Base-by-base conservation (phyloP, 2,888 invertebrate species). In the Amiota minor region DNA sequence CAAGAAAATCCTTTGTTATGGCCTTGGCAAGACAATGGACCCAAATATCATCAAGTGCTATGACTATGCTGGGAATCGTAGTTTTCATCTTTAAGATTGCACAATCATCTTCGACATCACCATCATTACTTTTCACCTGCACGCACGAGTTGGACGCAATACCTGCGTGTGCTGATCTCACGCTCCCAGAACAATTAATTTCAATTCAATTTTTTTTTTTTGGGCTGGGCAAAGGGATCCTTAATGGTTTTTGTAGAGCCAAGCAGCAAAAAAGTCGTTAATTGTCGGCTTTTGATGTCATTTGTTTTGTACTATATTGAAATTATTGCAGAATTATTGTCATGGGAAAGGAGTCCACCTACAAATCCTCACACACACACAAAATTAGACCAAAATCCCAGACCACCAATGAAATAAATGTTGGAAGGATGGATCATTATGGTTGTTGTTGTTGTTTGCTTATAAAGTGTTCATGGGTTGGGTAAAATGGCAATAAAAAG, bases 101-200 rank as follows among this genome's bases (percentile, higher is more conserved):
- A 82, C 74, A 82, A 84, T 83, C 85, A 83, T 83, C 35, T 4
- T 35, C 35, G 6, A 35, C 35, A 35, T 83, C 85, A 83, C 84
- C 35, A 6, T 35, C 35, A 6, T 6, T 8, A 35, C 1, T 84
- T 83, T 83, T 84, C 83, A 81, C 82, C 80, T 84, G 82, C 85
- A 83, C 78, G 80, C 80, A 82, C 83, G 75, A 83, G 81, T 84
- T 81, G 85, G 45, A n/a, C 16, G 84, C 81, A 79, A 74, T 83
- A 83, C 83, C 83, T 83, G 84, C 85, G 78, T 83, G 83, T 83
- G 83, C 83, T 83, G 83, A 83, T 83, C 83, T 83, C 83, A 83
- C 85, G 83, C 85, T 72, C 64, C 80, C 20, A 23, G 20, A 61
- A 70, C 49, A 61, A 70, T 61, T 61, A 49, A 23, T 18, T 11